Conservation (phyloP, 2,113 vertebrate genomes). For the Pipa parva region DNA sequence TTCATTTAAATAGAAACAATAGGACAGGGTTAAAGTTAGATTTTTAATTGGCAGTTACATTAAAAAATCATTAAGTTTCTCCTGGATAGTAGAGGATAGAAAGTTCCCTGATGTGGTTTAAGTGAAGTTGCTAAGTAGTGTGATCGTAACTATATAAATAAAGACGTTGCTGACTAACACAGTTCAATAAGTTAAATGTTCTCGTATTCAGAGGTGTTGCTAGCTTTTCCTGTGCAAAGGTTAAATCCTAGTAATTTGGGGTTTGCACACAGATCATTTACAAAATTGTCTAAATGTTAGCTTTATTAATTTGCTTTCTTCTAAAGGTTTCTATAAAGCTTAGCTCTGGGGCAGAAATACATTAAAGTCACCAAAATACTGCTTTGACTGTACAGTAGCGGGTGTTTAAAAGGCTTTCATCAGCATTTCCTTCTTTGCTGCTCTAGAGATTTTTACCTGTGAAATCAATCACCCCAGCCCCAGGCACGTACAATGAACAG, state of each 20-base stretch:
- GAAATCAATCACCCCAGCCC: slow-evolving; percentile 69
- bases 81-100: too few species aligned
- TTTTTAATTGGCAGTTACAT: too few species aligned
- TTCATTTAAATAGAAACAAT: too few species aligned
- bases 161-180: too few species aligned
- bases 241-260: not conserved
- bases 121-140: too few species aligned
- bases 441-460: slow-evolving; percentile 62
- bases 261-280: not conserved
- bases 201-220: too few species aligned
- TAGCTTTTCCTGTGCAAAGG: not conserved
- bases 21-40: too few species aligned
- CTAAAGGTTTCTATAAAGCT: slow-evolving; percentile 2
- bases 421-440: slow-evolving; percentile 44
- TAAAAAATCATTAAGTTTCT: too few species aligned
- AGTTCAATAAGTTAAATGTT: too few species aligned
- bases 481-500: slow-evolving; percentile 67
- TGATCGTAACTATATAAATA: too few species aligned
- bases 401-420: slow-evolving; percentile 27
- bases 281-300: not conserved
- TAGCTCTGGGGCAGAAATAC: not conserved
- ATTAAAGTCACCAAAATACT: slow-evolving; percentile 5
- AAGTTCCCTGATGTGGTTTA: too few species aligned
- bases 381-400: slow-evolving; percentile 41
- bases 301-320: not conserved